Base-by-base conservation (phyloP, 2,888 invertebrate species). In the Euspilapteryx auroguttella region DNA sequence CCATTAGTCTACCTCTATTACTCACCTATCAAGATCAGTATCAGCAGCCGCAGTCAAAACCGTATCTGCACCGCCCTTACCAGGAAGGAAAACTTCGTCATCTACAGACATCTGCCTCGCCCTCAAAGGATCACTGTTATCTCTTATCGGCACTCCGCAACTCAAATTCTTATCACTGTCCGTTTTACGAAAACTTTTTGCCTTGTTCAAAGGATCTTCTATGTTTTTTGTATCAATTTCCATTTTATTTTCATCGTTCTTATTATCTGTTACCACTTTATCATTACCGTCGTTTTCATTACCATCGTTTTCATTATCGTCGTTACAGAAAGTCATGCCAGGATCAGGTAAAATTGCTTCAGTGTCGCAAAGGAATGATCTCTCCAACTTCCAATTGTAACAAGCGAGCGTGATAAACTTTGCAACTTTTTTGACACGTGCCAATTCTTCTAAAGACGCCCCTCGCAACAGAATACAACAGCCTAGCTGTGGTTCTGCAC, bases 331-430 rank as follows among this genome's bases (percentile, higher is more conserved):
- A 0, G 52, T 57, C 50, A 55, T 55, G 2, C 69, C 71, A 0
- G 69, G 53, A 41, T 71, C 66, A 0, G 76, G 77, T n/a, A 77
- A 29, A 0, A 55, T 42, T 0, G 75, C 76, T 38, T 66, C 93
- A 42, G 90, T 92, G 51, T 93, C 91, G 35, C 92, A 92, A 65
- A 94, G 81, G 56, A 94, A 96, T 0, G 94, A 89, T 44, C 89
- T 87, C 58, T 99, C 98, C 24, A 97, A 68, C 27, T 89, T 82
- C 86, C 94, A 92, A 44, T 96, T 96, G 56, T 97, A 97, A 21
- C 86, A 82, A 0, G 89, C 84, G 34, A 89, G 87, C 0, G 94
- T 79, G 78, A 94, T 81, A 47, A 89, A 86, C 26, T 84, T 84
- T 0, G 88, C 83, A 0, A 95, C 88, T 42, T 82, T 84, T 55